Base-by-base conservation (phyloP, 2,797 vertebrate genomes). In the Antrozous pallidus region DNA sequence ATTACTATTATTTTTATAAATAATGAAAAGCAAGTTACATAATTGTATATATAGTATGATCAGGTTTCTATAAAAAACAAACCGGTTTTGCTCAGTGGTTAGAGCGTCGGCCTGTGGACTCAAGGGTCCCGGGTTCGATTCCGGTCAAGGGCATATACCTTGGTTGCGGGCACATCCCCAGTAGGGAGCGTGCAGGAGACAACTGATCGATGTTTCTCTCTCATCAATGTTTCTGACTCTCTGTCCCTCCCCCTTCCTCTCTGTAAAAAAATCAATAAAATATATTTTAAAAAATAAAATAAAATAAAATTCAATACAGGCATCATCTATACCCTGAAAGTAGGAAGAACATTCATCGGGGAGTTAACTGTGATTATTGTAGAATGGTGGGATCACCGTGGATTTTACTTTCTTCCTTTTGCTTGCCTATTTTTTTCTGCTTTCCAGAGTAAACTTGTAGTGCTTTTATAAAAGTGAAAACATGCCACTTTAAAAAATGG, bases 31-130 rank as follows among this genome's bases (percentile, higher is more conserved):
- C 49, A 70, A 33, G n/a, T 51, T 81, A 33, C 1, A 33, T 14
- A 87, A 80, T n/a, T 86, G 6, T 83, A 61, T 61, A 24, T 40
- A 58, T 28, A 91, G n/a, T 13, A 36, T 36, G 38, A 81, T 79
- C 56, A 26, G 4, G 79, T 93, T 86, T 95, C 31, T 90, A 0
- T 47, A 80, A 93, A 96, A 95, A n/a, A n/a, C n/a, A n/a, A n/a
- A n/a, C n/a, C n/a, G n/a, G n/a, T n/a, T n/a, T n/a, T n/a, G n/a
- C n/a, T n/a, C n/a, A n/a, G n/a, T n/a, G n/a, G n/a, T n/a, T n/a
- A n/a, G n/a, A n/a, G n/a, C n/a, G n/a, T n/a, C n/a, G n/a, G n/a
- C n/a, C n/a, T n/a, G n/a, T n/a, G n/a, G n/a, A n/a, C n/a, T n/a
- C n/a, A n/a, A n/a, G n/a, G n/a, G n/a, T n/a, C n/a, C n/a, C n/a